Base-by-base conservation (phyloP, 2,888 invertebrate genomes). In the Hydrotaea diabolus region DNA sequence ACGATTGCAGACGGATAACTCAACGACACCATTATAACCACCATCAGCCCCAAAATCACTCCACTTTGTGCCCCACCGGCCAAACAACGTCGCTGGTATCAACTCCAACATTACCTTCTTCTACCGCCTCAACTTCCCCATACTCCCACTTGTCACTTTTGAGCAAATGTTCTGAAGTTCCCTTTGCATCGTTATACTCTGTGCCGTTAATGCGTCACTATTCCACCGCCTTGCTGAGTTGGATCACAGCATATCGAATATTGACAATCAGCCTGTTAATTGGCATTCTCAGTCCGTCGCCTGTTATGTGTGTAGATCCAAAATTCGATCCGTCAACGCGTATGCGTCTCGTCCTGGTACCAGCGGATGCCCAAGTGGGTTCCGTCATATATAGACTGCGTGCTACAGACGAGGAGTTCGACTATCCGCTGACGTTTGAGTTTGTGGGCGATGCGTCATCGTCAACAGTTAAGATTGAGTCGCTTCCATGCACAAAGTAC, bases 321-420 rank as follows among this genome's bases (percentile, higher is more conserved):
- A 95, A 95, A 90, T 97, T 97, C 93, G 97, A 97, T 93, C 95
- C 96, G 83, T 95, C 96, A 89, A 96, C 97, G 87, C 94, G 96
- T 89, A 96, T 97, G 95, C 94, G 96, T 89, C 94, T 96, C 87
- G 96, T 97, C 85, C 93, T 97, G 80, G 95, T 97, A 82, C 97
- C 97, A 77, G 95, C 96, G 72, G 97, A 97, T 92, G 96, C 96
- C 69, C 94, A 96, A 89, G 95, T 96, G 88, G 96, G 96, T 88
- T 95, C 97, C 78, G 95, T 97, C 91, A 96, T 98, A 92, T 98
- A 97, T 93, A 94, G 97, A 89, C 94, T 98, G 88, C 95, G 97
- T 90, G 97, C 97, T 85, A 96, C 96, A 87, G 97, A 98, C 92
- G 96, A 97, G 82, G 96, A 96, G 92, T 96, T 96, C 92, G 96